phyloP scores from a whole-genome alignment of 2,888 invertebrate species.

The Baccha elongata region DNA sequence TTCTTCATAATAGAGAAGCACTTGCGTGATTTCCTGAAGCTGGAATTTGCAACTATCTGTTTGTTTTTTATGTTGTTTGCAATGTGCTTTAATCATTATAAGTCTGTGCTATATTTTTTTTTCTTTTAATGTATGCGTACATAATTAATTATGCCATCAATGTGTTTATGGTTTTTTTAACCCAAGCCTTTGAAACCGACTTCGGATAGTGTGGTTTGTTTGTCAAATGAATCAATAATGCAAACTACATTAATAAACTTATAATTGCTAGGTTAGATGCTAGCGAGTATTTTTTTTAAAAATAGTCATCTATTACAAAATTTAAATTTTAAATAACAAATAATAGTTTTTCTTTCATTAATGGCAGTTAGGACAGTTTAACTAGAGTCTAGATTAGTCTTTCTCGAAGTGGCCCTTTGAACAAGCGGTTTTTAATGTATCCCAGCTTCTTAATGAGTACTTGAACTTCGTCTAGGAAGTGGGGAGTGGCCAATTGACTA shows the following conservation, averaged over 20 bases:
- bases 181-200: not conserved
- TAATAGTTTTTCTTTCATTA: no score
- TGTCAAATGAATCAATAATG: not conserved
- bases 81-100: slow-evolving; percentile 31
- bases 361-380: no score
- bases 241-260: not conserved
- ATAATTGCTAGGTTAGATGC: not conserved
- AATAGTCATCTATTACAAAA: no score
- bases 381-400: no score
- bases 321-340: no score
- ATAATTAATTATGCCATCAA: slow-evolving; percentile 28
- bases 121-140: no score
- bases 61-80: slow-evolving; percentile 20
- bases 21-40: slow-evolving; percentile 22
- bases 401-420: no score
- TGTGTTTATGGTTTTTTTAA: not conserved
- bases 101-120: slow-evolving; percentile 18
- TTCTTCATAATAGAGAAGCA: slow-evolving; percentile 28
- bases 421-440: no score
- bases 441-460: no score
- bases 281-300: not conserved
- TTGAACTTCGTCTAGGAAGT: no score
- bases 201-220: not conserved
- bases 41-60: slow-evolving; percentile 20
- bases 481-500: no score